These are phyloP conservation scores for Agrochola macilenta DNA, from an alignment of 2,888 invertebrate species.

Conservation along the genomic window DNA sequence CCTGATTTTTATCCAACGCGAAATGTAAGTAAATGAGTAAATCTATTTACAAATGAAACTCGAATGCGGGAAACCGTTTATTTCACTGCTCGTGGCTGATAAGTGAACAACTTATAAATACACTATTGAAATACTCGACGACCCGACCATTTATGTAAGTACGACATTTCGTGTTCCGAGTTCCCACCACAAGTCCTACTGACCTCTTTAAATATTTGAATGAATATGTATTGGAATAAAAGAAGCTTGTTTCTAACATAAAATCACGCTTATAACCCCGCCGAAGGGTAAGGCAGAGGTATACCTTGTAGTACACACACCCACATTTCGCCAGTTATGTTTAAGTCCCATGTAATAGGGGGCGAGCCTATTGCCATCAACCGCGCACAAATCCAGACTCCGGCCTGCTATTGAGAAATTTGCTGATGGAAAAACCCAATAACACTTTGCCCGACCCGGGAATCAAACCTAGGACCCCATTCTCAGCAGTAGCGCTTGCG, in stretches of 20 bases:
- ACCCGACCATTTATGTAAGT: constrained; percentile 36
- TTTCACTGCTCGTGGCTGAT: constrained; percentile 41
- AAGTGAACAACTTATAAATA: constrained; percentile 49
- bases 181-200: constrained; percentile 16
- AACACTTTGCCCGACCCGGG: background rate
- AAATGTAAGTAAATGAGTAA: constrained; percentile 16
- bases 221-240: constrained; percentile 33
- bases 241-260: background rate
- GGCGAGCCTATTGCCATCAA: background rate
- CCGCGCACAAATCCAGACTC: background rate
- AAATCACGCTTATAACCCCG: background rate
- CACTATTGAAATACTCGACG: constrained; percentile 49
- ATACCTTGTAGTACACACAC: background rate
- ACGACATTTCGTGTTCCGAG: constrained; percentile 32
- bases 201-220: constrained; percentile 40
- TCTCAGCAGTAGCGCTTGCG: background rate
- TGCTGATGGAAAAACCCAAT: background rate
- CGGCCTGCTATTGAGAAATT: background rate
- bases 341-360: background rate
- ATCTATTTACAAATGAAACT: constrained; percentile 7
- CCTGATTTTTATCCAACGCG: background rate
- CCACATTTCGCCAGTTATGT: background rate
- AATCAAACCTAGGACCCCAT: background rate
- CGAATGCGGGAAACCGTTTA: constrained; percentile 30
- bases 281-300: background rate